Percentiles rank a stretch among this genome's conserved stretches.
Conservation (phyloP, 1,140 invertebrate genomes). For the Brachystomella parvula region DNA sequence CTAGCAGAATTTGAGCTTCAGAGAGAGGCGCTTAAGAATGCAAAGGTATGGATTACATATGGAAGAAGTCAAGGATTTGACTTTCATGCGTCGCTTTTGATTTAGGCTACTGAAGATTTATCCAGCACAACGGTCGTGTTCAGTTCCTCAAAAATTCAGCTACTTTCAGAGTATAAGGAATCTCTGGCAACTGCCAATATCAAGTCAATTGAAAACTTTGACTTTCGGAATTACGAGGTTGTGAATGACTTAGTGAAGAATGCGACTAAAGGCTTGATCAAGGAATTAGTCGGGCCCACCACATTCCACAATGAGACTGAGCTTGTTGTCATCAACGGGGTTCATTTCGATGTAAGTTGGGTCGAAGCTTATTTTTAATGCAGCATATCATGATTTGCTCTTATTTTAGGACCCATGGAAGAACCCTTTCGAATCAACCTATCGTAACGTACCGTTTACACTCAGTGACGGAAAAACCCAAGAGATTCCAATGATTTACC, state of each 20-base stretch:
- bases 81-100: background rate
- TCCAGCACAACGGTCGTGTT: background rate
- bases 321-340: constrained; percentile 1
- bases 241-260: constrained; percentile 7
- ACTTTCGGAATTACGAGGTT: constrained; percentile 2
- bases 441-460: background rate
- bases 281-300: background rate
- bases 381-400: background rate
- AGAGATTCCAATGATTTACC: constrained; percentile 12
- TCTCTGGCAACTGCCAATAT: background rate
- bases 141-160: background rate
- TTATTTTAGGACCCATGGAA: constrained; percentile 4
- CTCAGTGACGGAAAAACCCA: background rate
- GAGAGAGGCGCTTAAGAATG: background rate
- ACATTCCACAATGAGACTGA: background rate
- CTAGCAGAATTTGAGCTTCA: background rate
- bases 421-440: background rate
- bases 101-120: background rate
- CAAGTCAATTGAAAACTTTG: background rate
- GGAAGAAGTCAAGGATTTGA: background rate
- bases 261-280: background rate
- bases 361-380: background rate
- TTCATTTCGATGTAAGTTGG: constrained; percentile 9
- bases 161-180: background rate
- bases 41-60: background rate